Percentiles rank a stretch among this genome's conserved stretches.
phyloP scores from a whole-genome alignment of 2,888 invertebrate species.

The Dendrolimus houi region DNA sequence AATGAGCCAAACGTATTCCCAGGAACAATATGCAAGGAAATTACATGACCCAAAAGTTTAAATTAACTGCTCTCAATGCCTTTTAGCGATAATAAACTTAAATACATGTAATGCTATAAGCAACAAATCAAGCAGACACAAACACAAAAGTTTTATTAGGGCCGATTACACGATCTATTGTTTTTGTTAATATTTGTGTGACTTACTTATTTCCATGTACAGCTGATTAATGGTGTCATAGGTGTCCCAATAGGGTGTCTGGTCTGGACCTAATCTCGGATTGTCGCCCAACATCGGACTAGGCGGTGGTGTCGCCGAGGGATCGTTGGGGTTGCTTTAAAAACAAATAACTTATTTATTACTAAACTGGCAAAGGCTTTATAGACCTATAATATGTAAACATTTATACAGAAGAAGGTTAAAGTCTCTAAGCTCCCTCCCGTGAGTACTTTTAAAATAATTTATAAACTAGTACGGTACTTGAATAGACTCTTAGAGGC shows the following conservation, averaged over 20 bases:
- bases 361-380: neutral
- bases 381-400: neutral
- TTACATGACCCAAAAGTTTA: constrained; percentile 38
- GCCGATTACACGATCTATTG: neutral
- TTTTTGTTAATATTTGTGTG: constrained; percentile 3
- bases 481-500: neutral
- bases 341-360: neutral
- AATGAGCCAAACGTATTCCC: constrained; percentile 29
- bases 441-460: neutral
- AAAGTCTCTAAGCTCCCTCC: neutral
- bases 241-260: constrained; percentile 90
- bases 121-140: neutral
- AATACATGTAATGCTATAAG: neutral
- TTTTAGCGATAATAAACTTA: neutral
- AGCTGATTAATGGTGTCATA: constrained; percentile 94
- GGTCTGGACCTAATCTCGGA: constrained; percentile 54
- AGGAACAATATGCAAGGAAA: constrained; percentile 15
- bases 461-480: neutral
- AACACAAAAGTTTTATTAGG: neutral
- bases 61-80: constrained; percentile 15
- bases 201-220: constrained; percentile 87
- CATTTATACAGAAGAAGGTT: neutral
- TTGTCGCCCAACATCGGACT: constrained; percentile 56
- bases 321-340: constrained; percentile 81
- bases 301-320: constrained; percentile 75